These are phyloP conservation scores for Formica selysi DNA, from an alignment of 1,140 invertebrate genomes.

Conservation along the genomic window DNA sequence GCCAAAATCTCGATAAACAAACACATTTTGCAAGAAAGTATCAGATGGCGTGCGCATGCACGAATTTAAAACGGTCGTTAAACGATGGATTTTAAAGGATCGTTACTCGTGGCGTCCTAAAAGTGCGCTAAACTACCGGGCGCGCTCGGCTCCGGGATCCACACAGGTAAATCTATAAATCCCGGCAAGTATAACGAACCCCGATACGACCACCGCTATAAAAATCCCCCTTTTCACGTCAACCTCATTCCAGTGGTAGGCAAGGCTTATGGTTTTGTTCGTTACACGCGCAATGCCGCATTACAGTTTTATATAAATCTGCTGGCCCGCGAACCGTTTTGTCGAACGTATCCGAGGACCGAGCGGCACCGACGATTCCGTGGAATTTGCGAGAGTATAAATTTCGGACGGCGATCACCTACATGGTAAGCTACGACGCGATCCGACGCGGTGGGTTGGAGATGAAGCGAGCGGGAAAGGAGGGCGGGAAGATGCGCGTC, in stretches of 20 bases:
- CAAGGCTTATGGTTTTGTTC: slow-evolving; percentile 68
- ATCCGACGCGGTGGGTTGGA: background rate
- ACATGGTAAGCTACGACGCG: slow-evolving; percentile 29
- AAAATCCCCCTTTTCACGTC: slow-evolving; percentile 68
- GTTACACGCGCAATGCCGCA: slow-evolving; percentile 70
- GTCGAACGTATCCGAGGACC: slow-evolving; percentile 57
- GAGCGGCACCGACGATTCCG: slow-evolving; percentile 69
- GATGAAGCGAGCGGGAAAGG: background rate
- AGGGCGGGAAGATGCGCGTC: slow-evolving; percentile 50
- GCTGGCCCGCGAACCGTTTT: slow-evolving; percentile 66
- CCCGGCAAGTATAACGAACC: slow-evolving; percentile 75
- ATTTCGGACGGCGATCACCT: slow-evolving; percentile 71
- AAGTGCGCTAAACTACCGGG: slow-evolving; percentile 72
- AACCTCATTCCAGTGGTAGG: slow-evolving; percentile 57
- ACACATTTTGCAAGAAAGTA: slow-evolving; percentile 51
- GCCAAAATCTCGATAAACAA: slow-evolving; percentile 56
- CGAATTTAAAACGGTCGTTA: slow-evolving; percentile 77
- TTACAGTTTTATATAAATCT: slow-evolving; percentile 79
- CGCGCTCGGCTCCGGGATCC: slow-evolving; percentile 28
- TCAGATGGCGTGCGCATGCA: slow-evolving; percentile 44
- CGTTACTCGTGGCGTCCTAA: slow-evolving; percentile 70
- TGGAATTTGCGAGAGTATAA: slow-evolving; percentile 80
- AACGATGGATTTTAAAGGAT: slow-evolving; percentile 74
- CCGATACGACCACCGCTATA: slow-evolving; percentile 70
- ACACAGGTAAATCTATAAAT: slow-evolving; percentile 73